phyloP scores from a whole-genome alignment of 1,140 invertebrate species.

The Zaprionus taronus region DNA sequence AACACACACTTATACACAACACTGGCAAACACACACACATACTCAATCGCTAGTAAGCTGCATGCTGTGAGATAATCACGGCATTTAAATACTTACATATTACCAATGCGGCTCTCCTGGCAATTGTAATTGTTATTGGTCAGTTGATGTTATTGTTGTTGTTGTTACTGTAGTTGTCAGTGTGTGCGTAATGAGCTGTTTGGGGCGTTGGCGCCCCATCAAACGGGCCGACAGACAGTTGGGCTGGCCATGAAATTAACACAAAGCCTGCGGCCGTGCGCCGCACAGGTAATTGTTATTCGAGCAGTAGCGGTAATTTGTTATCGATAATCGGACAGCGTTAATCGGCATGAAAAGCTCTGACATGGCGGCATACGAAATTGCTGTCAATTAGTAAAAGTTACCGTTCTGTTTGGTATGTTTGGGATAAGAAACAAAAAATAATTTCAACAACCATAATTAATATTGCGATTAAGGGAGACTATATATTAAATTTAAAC shows the following conservation, averaged over 20 bases:
- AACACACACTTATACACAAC: slow-evolving; percentile 7
- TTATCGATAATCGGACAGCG: slow-evolving; percentile 21
- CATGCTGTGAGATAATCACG: slow-evolving; percentile 43
- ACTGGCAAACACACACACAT: not conserved
- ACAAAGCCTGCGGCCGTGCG: slow-evolving; percentile 17
- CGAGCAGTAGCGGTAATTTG: slow-evolving; percentile 33
- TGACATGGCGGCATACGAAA: not conserved
- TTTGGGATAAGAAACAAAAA: too few species aligned
- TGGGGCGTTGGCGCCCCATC: slow-evolving; percentile 36
- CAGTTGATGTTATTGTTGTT: slow-evolving; percentile 17
- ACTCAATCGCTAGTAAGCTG: slow-evolving; percentile 10
- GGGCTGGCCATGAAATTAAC: slow-evolving; percentile 43
- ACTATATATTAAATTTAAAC: too few species aligned
- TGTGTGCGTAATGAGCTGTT: slow-evolving; percentile 59
- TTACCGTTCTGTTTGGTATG: not conserved
- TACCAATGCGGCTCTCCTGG: slow-evolving; percentile 34
- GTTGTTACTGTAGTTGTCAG: slow-evolving; percentile 16
- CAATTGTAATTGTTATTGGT: slow-evolving; percentile 30
- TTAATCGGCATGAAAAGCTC: slow-evolving; percentile 21
- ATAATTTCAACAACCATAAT: too few species aligned
- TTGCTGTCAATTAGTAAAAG: not conserved
- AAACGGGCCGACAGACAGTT: slow-evolving; percentile 20
- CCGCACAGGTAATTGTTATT: slow-evolving; percentile 46
- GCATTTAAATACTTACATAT: slow-evolving; percentile 57
- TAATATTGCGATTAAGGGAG: too few species aligned